phyloP scores from a whole-genome alignment of 2,888 invertebrate species.

The Perizoma affinitatum region DNA sequence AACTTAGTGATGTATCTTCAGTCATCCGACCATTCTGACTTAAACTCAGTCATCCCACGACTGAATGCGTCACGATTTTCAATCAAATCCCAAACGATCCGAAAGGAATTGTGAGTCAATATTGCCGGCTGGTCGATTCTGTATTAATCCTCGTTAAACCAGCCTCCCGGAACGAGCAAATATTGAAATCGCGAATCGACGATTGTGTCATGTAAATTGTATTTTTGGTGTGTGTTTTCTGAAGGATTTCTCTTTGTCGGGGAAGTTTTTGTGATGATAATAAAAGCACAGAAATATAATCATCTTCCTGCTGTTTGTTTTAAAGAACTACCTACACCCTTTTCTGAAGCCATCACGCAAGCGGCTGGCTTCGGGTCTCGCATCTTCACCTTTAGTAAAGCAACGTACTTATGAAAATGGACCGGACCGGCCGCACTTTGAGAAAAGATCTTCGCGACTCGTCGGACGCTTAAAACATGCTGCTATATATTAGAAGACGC shows the following conservation, averaged over 20 bases:
- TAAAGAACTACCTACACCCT: too few relatives aligned
- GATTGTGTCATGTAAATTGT: slow-evolving; percentile 40
- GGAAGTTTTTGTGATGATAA: slow-evolving; percentile 15
- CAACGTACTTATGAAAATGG: too few relatives aligned
- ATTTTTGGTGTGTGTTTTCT: slow-evolving; percentile 36
- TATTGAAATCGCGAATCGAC: slow-evolving; percentile 39
- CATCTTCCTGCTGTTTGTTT: too few relatives aligned
- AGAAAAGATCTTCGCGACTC: too few relatives aligned
- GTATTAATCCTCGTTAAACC: slow-evolving; percentile 42
- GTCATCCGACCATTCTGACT: slow-evolving; percentile 12
- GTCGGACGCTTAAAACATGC: too few relatives aligned
- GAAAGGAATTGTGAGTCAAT: slow-evolving; percentile 42
- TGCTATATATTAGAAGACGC: too few relatives aligned
- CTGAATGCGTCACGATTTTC: slow-evolving; percentile 38
- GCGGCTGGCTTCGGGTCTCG: too few relatives aligned
- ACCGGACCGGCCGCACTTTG: too few relatives aligned
- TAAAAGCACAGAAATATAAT: slow-evolving; percentile 2
- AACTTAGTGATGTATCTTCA: background rate
- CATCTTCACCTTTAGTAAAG: too few relatives aligned
- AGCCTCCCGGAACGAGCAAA: slow-evolving; percentile 37
- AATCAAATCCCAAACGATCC: slow-evolving; percentile 40
- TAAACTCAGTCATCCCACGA: slow-evolving; percentile 27
- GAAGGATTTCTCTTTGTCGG: slow-evolving; percentile 29
- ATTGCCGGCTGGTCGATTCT: slow-evolving; percentile 38
- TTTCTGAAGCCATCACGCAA: too few relatives aligned